Conservation (phyloP, 2,888 invertebrate species). For the Plebejus argus region DNA sequence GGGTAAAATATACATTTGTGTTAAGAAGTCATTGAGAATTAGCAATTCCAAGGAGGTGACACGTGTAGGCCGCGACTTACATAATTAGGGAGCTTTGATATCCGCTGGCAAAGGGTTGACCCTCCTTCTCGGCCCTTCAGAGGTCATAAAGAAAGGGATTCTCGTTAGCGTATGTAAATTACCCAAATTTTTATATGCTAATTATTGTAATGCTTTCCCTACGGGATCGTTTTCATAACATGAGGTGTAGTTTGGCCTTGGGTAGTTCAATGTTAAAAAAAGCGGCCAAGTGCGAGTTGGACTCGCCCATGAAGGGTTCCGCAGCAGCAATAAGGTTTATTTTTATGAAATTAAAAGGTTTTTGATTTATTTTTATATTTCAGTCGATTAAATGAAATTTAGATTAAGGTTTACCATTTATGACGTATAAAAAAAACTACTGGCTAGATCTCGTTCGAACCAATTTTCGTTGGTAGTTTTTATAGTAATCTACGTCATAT, state of each 20-base stretch:
- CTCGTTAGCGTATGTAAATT: conserved; percentile 15
- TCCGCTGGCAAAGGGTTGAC: neutral
- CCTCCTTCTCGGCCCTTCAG: neutral
- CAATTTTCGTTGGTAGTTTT: no score
- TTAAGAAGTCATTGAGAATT: neutral
- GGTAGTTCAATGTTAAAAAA: neutral
- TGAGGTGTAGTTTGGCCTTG: neutral
- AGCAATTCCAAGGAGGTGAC: neutral
- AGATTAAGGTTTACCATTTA: no score
- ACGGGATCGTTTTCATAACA: neutral
- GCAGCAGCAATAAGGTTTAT: no score
- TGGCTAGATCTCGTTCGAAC: no score
- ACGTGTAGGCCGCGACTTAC: neutral
- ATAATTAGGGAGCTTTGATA: neutral
- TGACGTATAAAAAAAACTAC: no score
- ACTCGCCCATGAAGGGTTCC: no score
- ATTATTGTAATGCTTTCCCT: neutral
- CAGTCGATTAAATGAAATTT: no score
- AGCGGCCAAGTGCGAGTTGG: no score
- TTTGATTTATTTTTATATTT: no score
- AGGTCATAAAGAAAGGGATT: conserved; percentile 12
- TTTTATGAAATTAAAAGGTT: no score
- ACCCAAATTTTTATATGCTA: neutral
- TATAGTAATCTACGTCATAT: no score
- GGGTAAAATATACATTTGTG: neutral